phyloP scores from a whole-genome alignment of 2,888 invertebrate genomes.

The Plusia festucae region DNA sequence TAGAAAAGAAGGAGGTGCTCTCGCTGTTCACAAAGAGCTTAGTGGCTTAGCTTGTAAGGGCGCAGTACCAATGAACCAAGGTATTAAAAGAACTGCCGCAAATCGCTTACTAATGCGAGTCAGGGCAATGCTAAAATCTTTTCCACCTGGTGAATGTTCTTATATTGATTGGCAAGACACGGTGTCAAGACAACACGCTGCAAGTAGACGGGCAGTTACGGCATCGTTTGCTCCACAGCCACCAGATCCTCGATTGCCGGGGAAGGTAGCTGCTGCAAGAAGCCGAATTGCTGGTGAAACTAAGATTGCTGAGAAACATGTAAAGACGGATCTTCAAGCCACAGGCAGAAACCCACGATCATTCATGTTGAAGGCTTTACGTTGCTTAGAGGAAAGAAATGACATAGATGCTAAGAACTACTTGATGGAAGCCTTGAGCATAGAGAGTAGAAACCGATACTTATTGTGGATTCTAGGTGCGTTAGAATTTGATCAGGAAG shows the following conservation, averaged over 20 bases:
- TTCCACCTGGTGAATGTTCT: slow-evolving; percentile 75
- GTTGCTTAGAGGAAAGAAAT: slow-evolving; percentile 74
- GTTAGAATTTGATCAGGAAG: slow-evolving; percentile 73
- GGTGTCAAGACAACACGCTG: slow-evolving; percentile 80
- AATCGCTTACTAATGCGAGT: slow-evolving; percentile 79
- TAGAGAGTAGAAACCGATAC: slow-evolving; percentile 75
- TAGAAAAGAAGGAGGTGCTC: slow-evolving; percentile 78
- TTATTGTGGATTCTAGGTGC: slow-evolving; percentile 80
- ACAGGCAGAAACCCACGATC: slow-evolving; percentile 69
- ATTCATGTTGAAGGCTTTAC: slow-evolving; percentile 74
- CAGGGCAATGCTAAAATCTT: slow-evolving; percentile 79
- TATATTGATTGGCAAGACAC: slow-evolving; percentile 78
- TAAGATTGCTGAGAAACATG: slow-evolving; percentile 70
- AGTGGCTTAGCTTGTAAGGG: slow-evolving; percentile 75
- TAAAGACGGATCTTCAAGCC: slow-evolving; percentile 67
- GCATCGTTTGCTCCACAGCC: slow-evolving; percentile 82
- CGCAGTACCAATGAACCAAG: slow-evolving; percentile 77
- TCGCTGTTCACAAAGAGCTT: slow-evolving; percentile 82
- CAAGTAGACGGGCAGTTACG: slow-evolving; percentile 79
- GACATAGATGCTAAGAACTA: slow-evolving; percentile 71
- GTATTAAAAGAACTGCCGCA: slow-evolving; percentile 82
- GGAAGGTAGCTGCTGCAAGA: slow-evolving; percentile 71
- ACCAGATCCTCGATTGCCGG: slow-evolving; percentile 63
- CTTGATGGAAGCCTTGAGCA: slow-evolving; percentile 70
- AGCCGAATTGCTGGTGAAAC: slow-evolving; percentile 74